phyloP scores from a whole-genome alignment of 1,140 invertebrate species.

The Plutomurus gul region DNA sequence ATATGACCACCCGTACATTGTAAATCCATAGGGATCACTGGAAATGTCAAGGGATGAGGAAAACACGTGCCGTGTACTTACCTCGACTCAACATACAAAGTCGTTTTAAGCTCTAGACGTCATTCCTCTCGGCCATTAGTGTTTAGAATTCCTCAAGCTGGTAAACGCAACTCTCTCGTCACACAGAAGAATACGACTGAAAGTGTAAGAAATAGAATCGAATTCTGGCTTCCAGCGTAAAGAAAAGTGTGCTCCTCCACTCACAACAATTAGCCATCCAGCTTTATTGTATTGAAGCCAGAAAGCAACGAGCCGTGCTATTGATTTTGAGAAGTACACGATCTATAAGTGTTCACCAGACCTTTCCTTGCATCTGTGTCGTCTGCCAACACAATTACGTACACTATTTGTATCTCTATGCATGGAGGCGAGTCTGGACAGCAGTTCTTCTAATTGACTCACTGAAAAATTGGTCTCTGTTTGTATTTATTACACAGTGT shows the following conservation, averaged over 20 bases:
- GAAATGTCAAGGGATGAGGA: conserved; percentile 39
- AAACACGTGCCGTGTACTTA: conserved; percentile 47
- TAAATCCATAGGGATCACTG: conserved; percentile 45
- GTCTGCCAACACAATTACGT: no score
- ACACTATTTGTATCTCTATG: no score
- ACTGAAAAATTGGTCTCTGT: conserved; percentile 29
- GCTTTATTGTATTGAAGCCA: conserved; percentile 12
- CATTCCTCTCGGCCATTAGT: conserved; percentile 15
- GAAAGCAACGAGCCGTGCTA: conserved; percentile 4
- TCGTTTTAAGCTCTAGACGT: conserved; percentile 5
- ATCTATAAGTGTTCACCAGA: not conserved
- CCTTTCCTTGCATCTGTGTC: no score
- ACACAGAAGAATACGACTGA: no score
- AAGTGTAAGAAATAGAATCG: not conserved
- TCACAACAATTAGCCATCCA: not conserved
- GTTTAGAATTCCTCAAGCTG: conserved; percentile 14
- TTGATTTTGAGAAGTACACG: not conserved
- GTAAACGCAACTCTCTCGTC: not conserved
- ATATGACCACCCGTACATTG: conserved; percentile 45
- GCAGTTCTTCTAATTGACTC: conserved; percentile 12
- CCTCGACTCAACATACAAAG: not conserved
- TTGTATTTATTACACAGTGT: not conserved
- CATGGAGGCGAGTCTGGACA: no score
- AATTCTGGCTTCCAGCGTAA: not conserved
- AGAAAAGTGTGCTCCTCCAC: not conserved